These are phyloP conservation scores for chimpanzee (Pan troglodytes) DNA, from an alignment of 2,113 vertebrate genomes.

Conservation along the genomic window NHGRI_mPanTro3-v2.1_pri NC_072414.2:40647501-40648000, in stretches of 20 bases:
- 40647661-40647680: conserved; percentile 12
- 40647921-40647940: not conserved
- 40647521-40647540: not conserved
- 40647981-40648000: not conserved
- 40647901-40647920: not conserved
- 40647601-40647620: not conserved
- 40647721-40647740: not conserved
- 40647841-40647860: not conserved
- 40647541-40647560: conserved; percentile 1
- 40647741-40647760: not conserved
- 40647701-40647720: not conserved
- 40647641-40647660: not conserved
- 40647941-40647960: not conserved
- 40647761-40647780: not conserved
- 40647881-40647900: not conserved
- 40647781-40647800: not conserved
- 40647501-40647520: not conserved
- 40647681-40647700: not conserved
- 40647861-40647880: not conserved
- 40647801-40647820: not conserved
- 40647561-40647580: not conserved
- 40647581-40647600: not conserved
- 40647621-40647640: not conserved
- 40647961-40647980: not conserved
- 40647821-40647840: not conserved